Percentiles rank a stretch among this genome's conserved stretches.
Evolutionary conservation across 2,797 vertebrate species (phyloP).

Genomic region (Arnoldichthys spilopterus): DNA sequence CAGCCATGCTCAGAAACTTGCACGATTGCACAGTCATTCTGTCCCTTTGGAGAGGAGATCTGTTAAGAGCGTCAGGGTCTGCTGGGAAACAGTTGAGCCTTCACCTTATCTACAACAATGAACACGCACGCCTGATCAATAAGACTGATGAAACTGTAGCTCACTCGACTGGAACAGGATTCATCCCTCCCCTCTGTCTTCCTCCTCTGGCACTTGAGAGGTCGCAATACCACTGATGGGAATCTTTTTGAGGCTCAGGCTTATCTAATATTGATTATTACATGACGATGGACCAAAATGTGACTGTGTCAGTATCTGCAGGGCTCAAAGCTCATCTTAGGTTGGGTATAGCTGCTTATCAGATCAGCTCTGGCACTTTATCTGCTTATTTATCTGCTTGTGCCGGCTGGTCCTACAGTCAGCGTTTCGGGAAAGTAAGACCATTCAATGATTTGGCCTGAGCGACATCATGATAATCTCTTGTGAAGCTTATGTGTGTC

Average conservation of each 20-base stretch:
- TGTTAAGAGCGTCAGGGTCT: not conserved
- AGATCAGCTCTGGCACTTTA: conserved; percentile 11
- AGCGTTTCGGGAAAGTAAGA: conserved; percentile 10
- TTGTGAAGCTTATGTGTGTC: not conserved
- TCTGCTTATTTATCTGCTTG: conserved; percentile 22
- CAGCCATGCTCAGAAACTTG: not conserved
- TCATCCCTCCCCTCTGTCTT: conserved; percentile 21
- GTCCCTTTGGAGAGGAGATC: not conserved
- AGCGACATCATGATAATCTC: conserved; percentile 6
- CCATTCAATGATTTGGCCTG: not conserved
- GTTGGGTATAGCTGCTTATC: conserved; percentile 33
- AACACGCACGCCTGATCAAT: conserved; percentile 28
- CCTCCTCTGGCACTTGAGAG: conserved; percentile 11
- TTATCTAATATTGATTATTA: conserved; percentile 33
- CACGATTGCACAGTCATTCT: conserved; percentile 11
- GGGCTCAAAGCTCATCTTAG: conserved; percentile 21
- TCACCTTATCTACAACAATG: conserved; percentile 40
- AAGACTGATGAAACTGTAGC: conserved; percentile 44
- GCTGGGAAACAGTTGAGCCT: conserved; percentile 29
- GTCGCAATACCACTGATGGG: conserved; percentile 40
- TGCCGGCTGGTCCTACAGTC: not conserved
- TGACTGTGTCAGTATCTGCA: conserved; percentile 13
- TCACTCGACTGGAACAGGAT: conserved; percentile 20
- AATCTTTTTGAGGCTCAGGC: conserved; percentile 37
- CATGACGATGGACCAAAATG: not conserved